Conservation (phyloP, 2,888 invertebrate species). For the Trachelus iudaicus region DNA sequence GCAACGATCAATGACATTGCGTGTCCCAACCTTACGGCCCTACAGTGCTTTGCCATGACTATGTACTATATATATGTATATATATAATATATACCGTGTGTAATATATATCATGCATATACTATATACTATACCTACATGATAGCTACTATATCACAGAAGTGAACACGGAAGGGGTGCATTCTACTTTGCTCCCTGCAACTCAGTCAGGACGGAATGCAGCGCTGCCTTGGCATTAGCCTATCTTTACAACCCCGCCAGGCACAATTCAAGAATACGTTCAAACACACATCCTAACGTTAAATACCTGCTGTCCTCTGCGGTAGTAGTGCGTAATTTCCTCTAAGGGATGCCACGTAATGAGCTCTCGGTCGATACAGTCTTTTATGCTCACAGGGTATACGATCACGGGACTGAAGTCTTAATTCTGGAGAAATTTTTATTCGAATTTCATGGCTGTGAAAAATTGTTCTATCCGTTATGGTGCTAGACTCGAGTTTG, state of each 20-base stretch:
- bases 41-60: neutral
- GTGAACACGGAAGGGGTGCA: conserved; percentile 9
- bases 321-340: neutral
- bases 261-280: neutral
- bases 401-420: too few relatives aligned
- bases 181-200: conserved; percentile 7
- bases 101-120: too few relatives aligned
- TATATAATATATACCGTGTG: neutral
- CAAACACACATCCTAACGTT: neutral
- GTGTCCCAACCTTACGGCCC: conserved; percentile 7
- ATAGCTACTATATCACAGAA: neutral
- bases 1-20: conserved; percentile 17
- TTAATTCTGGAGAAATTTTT: too few relatives aligned
- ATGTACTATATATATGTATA: neutral
- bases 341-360: neutral
- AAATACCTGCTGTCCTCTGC: neutral
- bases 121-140: neutral
- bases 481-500: too few relatives aligned
- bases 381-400: too few relatives aligned
- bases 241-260: conserved; percentile 16
- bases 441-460: too few relatives aligned
- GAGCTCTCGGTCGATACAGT: neutral
- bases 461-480: too few relatives aligned
- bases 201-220: conserved; percentile 17
- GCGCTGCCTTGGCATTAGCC: conserved; percentile 16